Percentiles rank a stretch among this genome's conserved stretches.
phyloP scores from a whole-genome alignment of 1,140 invertebrate genomes.

The Psilanteris sp. region DNA sequence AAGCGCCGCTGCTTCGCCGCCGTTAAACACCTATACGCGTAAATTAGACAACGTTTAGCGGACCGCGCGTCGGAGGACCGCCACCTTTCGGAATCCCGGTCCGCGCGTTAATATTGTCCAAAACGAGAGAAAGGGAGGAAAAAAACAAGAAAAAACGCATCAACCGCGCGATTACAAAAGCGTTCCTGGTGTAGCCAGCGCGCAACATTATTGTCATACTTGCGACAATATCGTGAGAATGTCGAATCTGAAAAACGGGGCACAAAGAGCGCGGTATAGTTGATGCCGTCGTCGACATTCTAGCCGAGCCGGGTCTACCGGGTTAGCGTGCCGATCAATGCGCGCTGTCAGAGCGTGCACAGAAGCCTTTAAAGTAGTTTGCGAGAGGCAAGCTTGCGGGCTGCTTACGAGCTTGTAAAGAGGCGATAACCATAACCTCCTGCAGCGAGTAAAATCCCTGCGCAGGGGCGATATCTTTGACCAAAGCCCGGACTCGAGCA shows the following conservation, averaged over 20 bases:
- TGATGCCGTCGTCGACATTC: slow-evolving; percentile 53
- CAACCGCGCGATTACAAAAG: no score
- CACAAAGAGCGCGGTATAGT: slow-evolving; percentile 42
- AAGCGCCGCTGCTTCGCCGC: no score
- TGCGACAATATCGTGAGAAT: slow-evolving; percentile 32
- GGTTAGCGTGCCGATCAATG: slow-evolving; percentile 64
- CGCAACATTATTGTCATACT: slow-evolving; percentile 49
- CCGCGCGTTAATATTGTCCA: no score
- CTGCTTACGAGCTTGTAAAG: slow-evolving; percentile 78
- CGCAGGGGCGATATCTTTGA: slow-evolving; percentile 42
- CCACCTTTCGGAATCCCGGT: no score
- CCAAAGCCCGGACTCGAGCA: slow-evolving; percentile 4
- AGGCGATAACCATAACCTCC: slow-evolving; percentile 75
- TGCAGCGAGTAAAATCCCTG: slow-evolving; percentile 25
- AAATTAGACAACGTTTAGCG: no score
- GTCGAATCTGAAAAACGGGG: slow-evolving; percentile 41
- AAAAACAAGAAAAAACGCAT: no score
- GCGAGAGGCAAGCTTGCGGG: slow-evolving; percentile 69
- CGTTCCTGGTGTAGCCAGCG: slow-evolving; percentile 11
- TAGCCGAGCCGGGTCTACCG: slow-evolving; percentile 42
- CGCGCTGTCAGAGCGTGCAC: slow-evolving; percentile 47
- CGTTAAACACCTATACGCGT: no score
- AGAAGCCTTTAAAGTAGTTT: slow-evolving; percentile 69
- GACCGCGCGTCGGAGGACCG: no score
- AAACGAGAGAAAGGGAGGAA: no score